Conservation (phyloP, 2,113 vertebrate species). For the Cyprinodon brontotheroides region DNA sequence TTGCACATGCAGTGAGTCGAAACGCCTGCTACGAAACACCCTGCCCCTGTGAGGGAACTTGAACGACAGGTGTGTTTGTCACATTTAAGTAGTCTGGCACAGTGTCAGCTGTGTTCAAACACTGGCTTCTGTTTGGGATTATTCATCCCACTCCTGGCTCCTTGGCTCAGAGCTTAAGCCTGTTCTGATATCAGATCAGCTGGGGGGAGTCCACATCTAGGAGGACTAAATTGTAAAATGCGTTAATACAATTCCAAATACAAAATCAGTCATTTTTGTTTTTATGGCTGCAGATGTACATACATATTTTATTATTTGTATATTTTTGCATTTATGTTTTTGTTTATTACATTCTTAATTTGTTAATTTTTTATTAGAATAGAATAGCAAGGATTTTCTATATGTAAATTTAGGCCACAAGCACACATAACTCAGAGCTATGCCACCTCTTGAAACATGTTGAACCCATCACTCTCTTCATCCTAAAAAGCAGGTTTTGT, state of each 20-base stretch:
- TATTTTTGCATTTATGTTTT: too few species aligned
- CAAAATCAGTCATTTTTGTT: background rate
- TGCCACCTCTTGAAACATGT: background rate
- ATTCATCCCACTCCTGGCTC: constrained; percentile 51
- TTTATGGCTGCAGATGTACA: too few species aligned
- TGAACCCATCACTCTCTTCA: background rate
- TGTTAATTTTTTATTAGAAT: too few species aligned
- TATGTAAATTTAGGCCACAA: too few species aligned
- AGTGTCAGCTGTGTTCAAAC: constrained; percentile 62
- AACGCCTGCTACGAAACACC: constrained; percentile 17
- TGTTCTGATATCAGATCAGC: constrained; percentile 42
- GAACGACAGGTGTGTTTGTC: constrained; percentile 54
- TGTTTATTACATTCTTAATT: too few species aligned
- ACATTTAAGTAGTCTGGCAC: constrained; percentile 63
- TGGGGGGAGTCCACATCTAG: constrained; percentile 34
- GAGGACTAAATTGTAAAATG: constrained; percentile 4
- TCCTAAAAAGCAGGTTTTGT: background rate
- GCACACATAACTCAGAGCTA: background rate
- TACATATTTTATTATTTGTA: too few species aligned
- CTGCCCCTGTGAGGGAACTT: constrained; percentile 25
- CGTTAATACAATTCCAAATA: background rate
- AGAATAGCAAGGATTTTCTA: too few species aligned
- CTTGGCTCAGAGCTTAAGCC: constrained; percentile 36
- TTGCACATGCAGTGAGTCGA: constrained; percentile 14
- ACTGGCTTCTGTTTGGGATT: constrained; percentile 68